Conservation (phyloP, 1,140 invertebrate genomes). For the Calosoma granatense region DNA sequence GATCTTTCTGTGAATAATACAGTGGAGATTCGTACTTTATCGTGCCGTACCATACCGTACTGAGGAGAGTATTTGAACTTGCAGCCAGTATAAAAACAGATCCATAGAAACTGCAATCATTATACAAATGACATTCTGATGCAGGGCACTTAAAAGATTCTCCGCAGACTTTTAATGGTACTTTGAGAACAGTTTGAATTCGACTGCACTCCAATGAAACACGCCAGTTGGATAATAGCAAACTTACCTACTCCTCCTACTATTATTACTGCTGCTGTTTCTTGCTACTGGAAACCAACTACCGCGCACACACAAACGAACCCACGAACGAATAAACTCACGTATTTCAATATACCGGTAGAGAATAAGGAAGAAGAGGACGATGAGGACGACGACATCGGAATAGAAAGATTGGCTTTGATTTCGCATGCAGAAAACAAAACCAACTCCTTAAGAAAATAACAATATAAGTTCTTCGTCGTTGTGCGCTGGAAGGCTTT, state of each 20-base stretch:
- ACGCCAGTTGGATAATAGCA: background rate
- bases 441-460: background rate
- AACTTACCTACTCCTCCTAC: no score
- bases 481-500: no score
- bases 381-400: no score
- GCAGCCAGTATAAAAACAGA: background rate
- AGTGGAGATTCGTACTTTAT: no score
- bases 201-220: background rate
- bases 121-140: constrained; percentile 6
- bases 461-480: background rate
- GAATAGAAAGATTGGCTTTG: no score
- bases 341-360: no score
- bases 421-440: background rate
- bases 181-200: background rate
- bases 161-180: background rate
- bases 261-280: no score
- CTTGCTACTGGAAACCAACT: background rate
- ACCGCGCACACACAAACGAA: background rate
- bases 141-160: constrained; percentile 6
- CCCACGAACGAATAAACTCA: background rate
- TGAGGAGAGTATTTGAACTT: no score
- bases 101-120: constrained; percentile 3
- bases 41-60: no score
- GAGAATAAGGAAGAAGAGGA: no score
- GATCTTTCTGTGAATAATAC: background rate